A percentile compares a stretch with the other conserved stretches of the same genome.
Evolutionary conservation across 2,113 vertebrate genomes (phyloP).

Genomic region (Corapipo altera): DNA sequence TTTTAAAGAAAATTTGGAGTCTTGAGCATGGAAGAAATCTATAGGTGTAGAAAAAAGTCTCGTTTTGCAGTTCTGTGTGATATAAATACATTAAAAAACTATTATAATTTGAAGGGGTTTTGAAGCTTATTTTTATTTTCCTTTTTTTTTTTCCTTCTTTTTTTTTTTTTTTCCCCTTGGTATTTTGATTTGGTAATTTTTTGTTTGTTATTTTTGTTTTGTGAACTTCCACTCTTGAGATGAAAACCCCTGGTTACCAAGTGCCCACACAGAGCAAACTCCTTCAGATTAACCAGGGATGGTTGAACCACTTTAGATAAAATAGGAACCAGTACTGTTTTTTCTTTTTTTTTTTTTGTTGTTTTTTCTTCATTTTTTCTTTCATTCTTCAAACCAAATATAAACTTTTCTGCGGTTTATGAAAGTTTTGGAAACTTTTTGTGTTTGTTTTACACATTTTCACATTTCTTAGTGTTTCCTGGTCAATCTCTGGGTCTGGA

Average conservation of each 20-base stretch:
- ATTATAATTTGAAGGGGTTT: accelerated
- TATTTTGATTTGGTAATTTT: background rate
- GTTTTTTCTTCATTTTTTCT: background rate
- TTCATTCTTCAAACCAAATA: background rate
- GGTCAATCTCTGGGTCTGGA: background rate
- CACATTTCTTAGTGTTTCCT: background rate
- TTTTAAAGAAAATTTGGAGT: background rate
- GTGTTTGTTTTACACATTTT: conserved; percentile 32
- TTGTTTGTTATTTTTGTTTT: background rate
- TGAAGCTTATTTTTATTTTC: background rate
- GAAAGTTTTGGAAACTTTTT: conserved; percentile 3
- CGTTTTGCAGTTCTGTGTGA: background rate
- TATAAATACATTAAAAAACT: background rate
- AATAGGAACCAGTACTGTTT: background rate
- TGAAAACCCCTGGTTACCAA: background rate
- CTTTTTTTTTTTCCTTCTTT: background rate
- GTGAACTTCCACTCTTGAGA: background rate
- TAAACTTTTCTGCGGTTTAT: conserved; percentile 20
- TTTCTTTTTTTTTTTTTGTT: background rate
- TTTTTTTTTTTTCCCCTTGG: background rate
- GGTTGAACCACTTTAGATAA: background rate
- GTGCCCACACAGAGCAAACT: background rate
- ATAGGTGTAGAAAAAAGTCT: background rate
- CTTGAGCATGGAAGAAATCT: background rate
- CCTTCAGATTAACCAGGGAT: background rate